Conservation (phyloP, 2,113 vertebrate genomes). For the Raja brachyura region DNA sequence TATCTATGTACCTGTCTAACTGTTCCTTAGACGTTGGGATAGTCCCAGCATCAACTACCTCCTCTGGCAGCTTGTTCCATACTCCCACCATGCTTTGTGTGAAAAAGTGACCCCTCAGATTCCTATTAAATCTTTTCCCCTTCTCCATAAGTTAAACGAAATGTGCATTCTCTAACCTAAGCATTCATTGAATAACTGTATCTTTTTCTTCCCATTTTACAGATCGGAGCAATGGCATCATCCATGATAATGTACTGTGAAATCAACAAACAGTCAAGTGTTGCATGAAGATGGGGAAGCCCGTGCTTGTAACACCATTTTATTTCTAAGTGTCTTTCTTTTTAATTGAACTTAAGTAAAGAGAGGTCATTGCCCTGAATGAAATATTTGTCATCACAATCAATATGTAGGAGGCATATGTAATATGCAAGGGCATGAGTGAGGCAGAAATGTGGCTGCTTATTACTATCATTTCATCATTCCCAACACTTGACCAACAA, state of each 20-base stretch:
- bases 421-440: not conserved
- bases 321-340: not conserved
- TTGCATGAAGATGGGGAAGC: not conserved
- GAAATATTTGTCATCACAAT: not conserved
- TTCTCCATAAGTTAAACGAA: too few species aligned
- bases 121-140: too few species aligned
- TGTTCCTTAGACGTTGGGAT: too few species aligned
- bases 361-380: not conserved
- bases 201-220: conserved; percentile 28
- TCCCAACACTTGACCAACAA: not conserved
- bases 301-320: not conserved
- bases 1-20: too few species aligned
- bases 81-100: too few species aligned
- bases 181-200: too few species aligned
- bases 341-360: not conserved
- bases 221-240: conserved; percentile 43
- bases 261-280: not conserved
- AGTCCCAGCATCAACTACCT: too few species aligned
- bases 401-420: not conserved
- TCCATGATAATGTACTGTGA: conserved; percentile 43
- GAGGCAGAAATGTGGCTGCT: not conserved
- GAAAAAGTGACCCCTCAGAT: too few species aligned
- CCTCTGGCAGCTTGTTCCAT: too few species aligned
- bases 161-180: too few species aligned
- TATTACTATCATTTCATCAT: not conserved